These are phyloP conservation scores for Epiblema foenella DNA, from an alignment of 2,888 invertebrate genomes.

Conservation along the genomic window DNA sequence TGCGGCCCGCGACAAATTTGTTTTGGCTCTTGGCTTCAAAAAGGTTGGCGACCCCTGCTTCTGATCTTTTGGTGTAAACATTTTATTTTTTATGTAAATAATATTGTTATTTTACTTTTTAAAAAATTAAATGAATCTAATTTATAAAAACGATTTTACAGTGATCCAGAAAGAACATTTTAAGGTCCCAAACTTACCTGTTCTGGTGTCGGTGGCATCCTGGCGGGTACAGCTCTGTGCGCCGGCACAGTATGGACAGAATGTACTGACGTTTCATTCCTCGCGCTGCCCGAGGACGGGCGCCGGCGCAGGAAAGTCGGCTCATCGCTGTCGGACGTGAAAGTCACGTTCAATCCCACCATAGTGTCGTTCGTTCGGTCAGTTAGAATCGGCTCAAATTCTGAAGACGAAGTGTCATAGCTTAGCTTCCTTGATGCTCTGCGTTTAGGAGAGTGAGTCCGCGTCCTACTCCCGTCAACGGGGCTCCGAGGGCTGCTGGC, in stretches of 20 bases:
- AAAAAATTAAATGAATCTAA: too few species aligned
- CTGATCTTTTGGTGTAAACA: too few species aligned
- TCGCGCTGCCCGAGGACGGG: slow-evolving; percentile 56
- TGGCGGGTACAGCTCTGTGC: slow-evolving; percentile 23
- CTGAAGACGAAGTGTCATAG: slow-evolving; percentile 69
- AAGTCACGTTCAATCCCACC: slow-evolving; percentile 78
- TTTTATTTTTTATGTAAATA: too few species aligned
- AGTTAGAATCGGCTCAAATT: slow-evolving; percentile 70
- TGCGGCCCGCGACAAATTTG: too few species aligned
- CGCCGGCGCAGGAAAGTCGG: slow-evolving; percentile 48
- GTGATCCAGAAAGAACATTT: background rate
- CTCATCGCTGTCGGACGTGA: slow-evolving; percentile 74
- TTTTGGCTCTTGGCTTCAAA: too few species aligned
- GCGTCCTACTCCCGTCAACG: slow-evolving; percentile 58
- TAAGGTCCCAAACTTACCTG: slow-evolving; percentile 64
- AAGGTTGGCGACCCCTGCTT: too few species aligned
- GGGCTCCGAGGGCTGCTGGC: slow-evolving; percentile 49
- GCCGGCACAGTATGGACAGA: slow-evolving; percentile 55
- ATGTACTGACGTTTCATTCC: slow-evolving; percentile 58
- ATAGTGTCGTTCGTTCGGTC: slow-evolving; percentile 81
- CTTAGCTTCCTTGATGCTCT: slow-evolving; percentile 63
- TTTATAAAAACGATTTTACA: too few species aligned
- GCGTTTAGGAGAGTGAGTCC: slow-evolving; percentile 63
- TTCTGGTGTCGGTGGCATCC: slow-evolving; percentile 56
- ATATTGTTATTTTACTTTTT: too few species aligned